Conservation (phyloP, 2,797 vertebrate genomes). For the Myotis planiceps region DNA sequence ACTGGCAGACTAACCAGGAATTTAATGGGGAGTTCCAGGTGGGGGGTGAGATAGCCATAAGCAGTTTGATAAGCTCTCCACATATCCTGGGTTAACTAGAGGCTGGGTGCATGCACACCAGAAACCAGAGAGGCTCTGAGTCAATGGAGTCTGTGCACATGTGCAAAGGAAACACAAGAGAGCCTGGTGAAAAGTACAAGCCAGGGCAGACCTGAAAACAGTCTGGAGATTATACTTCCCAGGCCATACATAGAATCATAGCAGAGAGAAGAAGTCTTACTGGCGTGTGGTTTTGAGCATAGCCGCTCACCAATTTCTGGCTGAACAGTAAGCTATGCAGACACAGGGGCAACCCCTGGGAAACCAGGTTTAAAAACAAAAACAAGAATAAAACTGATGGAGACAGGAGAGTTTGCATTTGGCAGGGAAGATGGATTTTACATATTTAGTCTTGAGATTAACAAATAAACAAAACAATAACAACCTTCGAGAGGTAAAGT, state of each 20-base stretch:
- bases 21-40: not conserved
- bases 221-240: not conserved
- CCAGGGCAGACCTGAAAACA: not conserved
- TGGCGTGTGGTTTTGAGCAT: not conserved
- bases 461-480: slow-evolving; percentile 33
- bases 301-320: not conserved
- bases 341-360: not conserved
- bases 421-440: not conserved
- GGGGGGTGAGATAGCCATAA: not conserved
- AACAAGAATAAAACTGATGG: not conserved
- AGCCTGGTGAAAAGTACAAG: not conserved
- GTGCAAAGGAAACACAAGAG: not conserved
- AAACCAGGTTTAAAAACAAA: slow-evolving; percentile 48
- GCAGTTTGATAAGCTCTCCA: not conserved
- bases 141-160: not conserved
- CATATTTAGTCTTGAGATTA: slow-evolving; percentile 9
- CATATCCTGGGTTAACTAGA: not conserved
- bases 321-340: not conserved
- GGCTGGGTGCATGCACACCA: not conserved
- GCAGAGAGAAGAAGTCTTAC: not conserved
- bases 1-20: not conserved
- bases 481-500: slow-evolving; percentile 24
- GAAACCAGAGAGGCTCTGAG: not conserved
- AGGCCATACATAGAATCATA: not conserved
- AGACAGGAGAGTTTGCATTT: not conserved